A percentile compares a stretch with the other conserved stretches of the same genome.
Evolutionary conservation across 1,140 invertebrate species (phyloP).

Genomic region (Rhynchophorus ferrugineus): DNA sequence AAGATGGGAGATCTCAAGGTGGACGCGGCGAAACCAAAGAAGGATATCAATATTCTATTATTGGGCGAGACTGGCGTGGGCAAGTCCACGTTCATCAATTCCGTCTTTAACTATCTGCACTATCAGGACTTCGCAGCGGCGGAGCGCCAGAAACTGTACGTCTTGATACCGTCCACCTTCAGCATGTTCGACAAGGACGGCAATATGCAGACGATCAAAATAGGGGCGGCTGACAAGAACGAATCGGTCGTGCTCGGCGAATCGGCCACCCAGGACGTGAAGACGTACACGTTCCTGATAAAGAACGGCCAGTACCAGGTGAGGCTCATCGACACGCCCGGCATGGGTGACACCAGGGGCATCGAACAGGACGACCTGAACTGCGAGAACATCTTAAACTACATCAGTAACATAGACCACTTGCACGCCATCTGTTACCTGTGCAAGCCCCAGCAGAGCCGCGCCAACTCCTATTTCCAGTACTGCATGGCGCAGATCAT

Average conservation of each 20-base stretch:
- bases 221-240: slow-evolving; percentile 28
- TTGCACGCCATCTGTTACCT: slow-evolving; percentile 35
- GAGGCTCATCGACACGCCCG: slow-evolving; percentile 16
- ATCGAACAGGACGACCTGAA: slow-evolving; percentile 33
- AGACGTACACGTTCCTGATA: slow-evolving; percentile 27
- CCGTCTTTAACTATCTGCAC: slow-evolving; percentile 35
- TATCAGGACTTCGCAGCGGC: slow-evolving; percentile 28
- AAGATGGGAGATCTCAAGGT: too few relatives aligned
- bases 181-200: slow-evolving; percentile 28
- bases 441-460: slow-evolving; percentile 28
- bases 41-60: slow-evolving; percentile 35
- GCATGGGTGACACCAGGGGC: slow-evolving; percentile 29
- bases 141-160: slow-evolving; percentile 20
- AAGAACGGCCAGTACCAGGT: background rate
- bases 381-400: slow-evolving; percentile 33
- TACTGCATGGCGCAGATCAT: slow-evolving; percentile 34
- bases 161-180: slow-evolving; percentile 32
- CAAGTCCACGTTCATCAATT: slow-evolving; percentile 39
- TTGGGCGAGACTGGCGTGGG: slow-evolving; percentile 36
- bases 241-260: slow-evolving; percentile 27
- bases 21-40: too few relatives aligned
- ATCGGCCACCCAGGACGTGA: slow-evolving; percentile 34
- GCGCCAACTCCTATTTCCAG: slow-evolving; percentile 29
- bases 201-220: slow-evolving; percentile 9
- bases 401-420: slow-evolving; percentile 26